These are phyloP conservation scores for Macropodus opercularis DNA, from an alignment of 2,797 vertebrate species.

Conservation along the genomic window DNA sequence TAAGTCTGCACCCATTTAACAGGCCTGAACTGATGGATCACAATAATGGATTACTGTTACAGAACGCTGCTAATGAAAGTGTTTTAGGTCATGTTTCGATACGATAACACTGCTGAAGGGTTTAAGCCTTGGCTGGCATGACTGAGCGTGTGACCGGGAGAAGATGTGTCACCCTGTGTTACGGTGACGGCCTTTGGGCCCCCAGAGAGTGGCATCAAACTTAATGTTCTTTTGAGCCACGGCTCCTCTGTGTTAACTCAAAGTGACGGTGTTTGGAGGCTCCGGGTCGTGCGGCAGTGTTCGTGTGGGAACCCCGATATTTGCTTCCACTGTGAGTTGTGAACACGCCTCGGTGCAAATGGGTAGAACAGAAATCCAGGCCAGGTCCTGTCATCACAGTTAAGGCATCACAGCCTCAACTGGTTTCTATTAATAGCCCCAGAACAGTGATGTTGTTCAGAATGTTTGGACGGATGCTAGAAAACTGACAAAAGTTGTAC, in stretches of 20 bases:
- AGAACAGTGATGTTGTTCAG: neutral
- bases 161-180: slow-evolving; percentile 62
- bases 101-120: slow-evolving; percentile 25
- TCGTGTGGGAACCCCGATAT: slow-evolving; percentile 36
- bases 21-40: slow-evolving; percentile 50
- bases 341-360: slow-evolving; percentile 19
- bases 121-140: slow-evolving; percentile 25
- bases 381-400: slow-evolving; percentile 3
- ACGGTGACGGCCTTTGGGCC: slow-evolving; percentile 56
- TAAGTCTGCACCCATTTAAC: slow-evolving; percentile 54
- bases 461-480: neutral
- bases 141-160: slow-evolving; percentile 22
- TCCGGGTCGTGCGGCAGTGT: slow-evolving; percentile 26
- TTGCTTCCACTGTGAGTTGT: slow-evolving; percentile 49
- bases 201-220: slow-evolving; percentile 53
- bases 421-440: slow-evolving; percentile 5
- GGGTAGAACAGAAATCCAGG: slow-evolving; percentile 23
- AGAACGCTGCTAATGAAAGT: slow-evolving; percentile 54
- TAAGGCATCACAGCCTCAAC: neutral
- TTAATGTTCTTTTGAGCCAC: slow-evolving; percentile 64
- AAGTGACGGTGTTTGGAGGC: slow-evolving; percentile 51
- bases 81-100: slow-evolving; percentile 43
- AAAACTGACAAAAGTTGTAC: neutral
- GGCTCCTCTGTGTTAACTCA: slow-evolving; percentile 58
- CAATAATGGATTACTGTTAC: slow-evolving; percentile 53